Percentiles rank a stretch among this genome's conserved stretches.
These are phyloP conservation scores for Mugil cephalus DNA, from an alignment of 2,113 vertebrate genomes.

Conservation along the genomic window DNA sequence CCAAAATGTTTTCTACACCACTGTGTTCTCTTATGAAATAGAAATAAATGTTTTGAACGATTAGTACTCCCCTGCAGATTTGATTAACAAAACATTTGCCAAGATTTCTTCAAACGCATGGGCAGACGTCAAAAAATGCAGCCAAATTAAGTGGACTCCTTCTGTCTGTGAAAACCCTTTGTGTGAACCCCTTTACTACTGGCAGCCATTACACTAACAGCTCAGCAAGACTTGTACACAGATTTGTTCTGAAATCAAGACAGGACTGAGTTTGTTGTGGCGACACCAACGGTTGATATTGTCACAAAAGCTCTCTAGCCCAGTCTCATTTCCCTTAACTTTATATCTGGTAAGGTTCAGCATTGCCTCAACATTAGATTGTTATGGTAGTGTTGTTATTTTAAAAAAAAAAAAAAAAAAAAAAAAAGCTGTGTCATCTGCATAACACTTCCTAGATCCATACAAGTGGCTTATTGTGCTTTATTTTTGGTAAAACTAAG, in stretches of 20 bases:
- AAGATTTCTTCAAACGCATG: background rate
- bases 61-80: background rate
- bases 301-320: background rate
- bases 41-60: background rate
- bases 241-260: background rate
- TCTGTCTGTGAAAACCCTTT: background rate
- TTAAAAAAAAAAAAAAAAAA: too few relatives aligned
- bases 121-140: background rate
- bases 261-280: background rate
- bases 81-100: background rate
- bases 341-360: background rate
- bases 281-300: background rate
- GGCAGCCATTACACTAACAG: conserved; percentile 2
- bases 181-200: background rate
- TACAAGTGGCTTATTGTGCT: background rate
- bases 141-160: too few relatives aligned
- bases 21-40: background rate
- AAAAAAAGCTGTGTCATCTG: background rate
- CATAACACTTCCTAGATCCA: background rate
- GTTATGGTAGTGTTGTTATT: too few relatives aligned
- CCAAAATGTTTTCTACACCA: background rate
- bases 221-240: background rate
- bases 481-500: background rate
- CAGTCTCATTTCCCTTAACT: background rate
- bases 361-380: background rate